Percentiles rank a stretch among this genome's conserved stretches.
These are phyloP conservation scores for Aricia artaxerxes DNA, from an alignment of 2,888 invertebrate genomes.

Conservation along the genomic window DNA sequence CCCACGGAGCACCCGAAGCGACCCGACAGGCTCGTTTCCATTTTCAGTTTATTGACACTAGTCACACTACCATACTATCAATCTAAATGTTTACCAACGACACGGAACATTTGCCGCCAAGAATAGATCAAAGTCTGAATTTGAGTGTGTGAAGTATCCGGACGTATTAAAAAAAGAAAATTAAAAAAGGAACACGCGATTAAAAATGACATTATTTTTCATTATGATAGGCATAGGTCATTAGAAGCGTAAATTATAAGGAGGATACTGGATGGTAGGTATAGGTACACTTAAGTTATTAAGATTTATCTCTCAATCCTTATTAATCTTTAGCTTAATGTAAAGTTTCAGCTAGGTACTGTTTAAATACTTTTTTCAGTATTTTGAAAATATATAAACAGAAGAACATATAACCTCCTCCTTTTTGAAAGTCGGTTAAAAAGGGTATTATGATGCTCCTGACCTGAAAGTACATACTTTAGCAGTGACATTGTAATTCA, in stretches of 20 bases:
- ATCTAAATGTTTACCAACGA: slow-evolving; percentile 55
- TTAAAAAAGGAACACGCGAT: neutral
- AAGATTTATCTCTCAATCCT: too few species aligned
- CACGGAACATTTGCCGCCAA: slow-evolving; percentile 59
- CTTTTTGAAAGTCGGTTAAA: too few species aligned
- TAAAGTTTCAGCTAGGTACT: neutral
- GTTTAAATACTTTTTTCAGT: neutral
- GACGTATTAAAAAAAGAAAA: slow-evolving; percentile 46
- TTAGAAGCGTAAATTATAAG: neutral
- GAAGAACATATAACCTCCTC: too few species aligned
- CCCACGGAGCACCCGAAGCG: neutral
- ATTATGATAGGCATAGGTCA: neutral
- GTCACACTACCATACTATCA: slow-evolving; percentile 53
- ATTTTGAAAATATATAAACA: neutral
- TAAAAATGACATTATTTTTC: neutral
- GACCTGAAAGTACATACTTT: too few species aligned
- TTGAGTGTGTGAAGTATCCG: slow-evolving; percentile 52
- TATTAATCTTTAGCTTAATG: neutral
- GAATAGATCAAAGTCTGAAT: slow-evolving; percentile 73
- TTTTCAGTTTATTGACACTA: slow-evolving; percentile 49
- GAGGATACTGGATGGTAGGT: neutral
- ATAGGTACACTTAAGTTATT: too few species aligned
- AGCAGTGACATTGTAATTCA: too few species aligned
- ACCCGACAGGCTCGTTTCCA: slow-evolving; percentile 24
- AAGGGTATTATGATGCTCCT: neutral